These are phyloP conservation scores for Teleogryllus occipitalis DNA, from an alignment of 1,140 invertebrate genomes.

Conservation along the genomic window DNA sequence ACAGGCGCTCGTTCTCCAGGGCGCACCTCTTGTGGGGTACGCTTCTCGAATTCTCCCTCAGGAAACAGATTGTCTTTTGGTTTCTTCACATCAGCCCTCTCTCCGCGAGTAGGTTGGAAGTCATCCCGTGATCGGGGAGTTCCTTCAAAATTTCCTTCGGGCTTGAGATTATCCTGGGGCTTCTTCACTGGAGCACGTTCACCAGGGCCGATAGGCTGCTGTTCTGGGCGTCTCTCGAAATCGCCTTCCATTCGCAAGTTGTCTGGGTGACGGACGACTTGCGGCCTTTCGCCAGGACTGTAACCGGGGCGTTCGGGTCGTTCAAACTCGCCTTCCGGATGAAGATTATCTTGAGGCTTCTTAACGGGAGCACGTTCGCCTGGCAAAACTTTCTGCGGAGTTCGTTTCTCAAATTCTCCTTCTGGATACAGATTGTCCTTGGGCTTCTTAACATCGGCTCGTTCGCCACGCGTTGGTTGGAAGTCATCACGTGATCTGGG, in stretches of 20 bases:
- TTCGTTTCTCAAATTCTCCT: constrained; percentile 49
- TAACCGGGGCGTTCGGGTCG: constrained; percentile 34
- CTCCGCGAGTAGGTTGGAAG: constrained; percentile 35
- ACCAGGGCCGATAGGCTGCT: constrained; percentile 30
- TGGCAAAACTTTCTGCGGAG: constrained; percentile 27
- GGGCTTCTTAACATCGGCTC: constrained; percentile 33
- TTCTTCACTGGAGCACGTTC: constrained; percentile 36
- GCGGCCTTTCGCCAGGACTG: constrained; percentile 41
- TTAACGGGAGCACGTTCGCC: constrained; percentile 38
- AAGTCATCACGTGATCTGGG: constrained; percentile 27
- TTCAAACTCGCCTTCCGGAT: constrained; percentile 48
- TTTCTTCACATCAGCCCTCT: constrained; percentile 26
- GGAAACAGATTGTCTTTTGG: constrained; percentile 43
- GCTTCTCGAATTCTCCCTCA: constrained; percentile 48
- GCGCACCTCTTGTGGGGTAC: constrained; percentile 23
- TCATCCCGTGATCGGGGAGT: constrained; percentile 29
- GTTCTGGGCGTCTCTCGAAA: constrained; percentile 40
- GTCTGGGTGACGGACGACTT: constrained; percentile 43
- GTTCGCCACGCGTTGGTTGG: constrained; percentile 24
- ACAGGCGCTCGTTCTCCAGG: constrained; percentile 25
- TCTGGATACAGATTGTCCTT: constrained; percentile 48
- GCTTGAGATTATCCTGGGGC: constrained; percentile 34
- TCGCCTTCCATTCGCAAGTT: constrained; percentile 54
- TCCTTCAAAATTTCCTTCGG: constrained; percentile 49
- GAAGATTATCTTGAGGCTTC: constrained; percentile 40